phyloP scores from a whole-genome alignment of 2,888 invertebrate species.

The Ophonus ardosiacus region DNA sequence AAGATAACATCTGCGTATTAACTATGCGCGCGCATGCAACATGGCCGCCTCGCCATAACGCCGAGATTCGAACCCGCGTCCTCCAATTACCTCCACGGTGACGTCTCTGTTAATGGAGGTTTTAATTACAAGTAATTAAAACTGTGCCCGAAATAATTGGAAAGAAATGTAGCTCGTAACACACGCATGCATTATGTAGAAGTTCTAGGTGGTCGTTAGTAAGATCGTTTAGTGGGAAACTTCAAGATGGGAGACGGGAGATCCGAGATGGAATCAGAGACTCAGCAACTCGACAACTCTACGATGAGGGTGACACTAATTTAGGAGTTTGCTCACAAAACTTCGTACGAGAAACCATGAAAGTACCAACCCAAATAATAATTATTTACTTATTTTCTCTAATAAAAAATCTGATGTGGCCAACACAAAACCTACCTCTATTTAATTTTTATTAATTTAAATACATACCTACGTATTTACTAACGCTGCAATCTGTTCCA shows the following conservation, averaged over 20 bases:
- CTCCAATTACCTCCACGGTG: constrained; percentile 54
- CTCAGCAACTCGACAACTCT: not conserved
- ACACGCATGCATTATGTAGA: constrained; percentile 41
- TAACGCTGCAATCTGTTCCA: too few species aligned
- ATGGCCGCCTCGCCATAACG: constrained; percentile 4
- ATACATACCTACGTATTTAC: too few species aligned
- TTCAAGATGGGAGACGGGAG: constrained; percentile 17
- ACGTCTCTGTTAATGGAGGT: constrained; percentile 62
- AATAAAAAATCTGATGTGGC: too few species aligned
- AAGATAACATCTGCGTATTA: not conserved
- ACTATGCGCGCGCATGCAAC: constrained; percentile 18
- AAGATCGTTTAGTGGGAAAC: constrained; percentile 57
- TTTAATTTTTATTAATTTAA: too few species aligned
- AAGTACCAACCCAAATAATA: too few species aligned
- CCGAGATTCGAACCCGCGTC: not conserved
- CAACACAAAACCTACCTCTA: too few species aligned
- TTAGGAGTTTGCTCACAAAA: constrained; percentile 4
- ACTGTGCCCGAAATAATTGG: constrained; percentile 59
- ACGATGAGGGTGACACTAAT: constrained; percentile 13
- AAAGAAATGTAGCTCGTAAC: constrained; percentile 61
- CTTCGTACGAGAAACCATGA: too few species aligned
- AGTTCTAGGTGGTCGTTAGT: constrained; percentile 57
- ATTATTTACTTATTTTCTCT: too few species aligned
- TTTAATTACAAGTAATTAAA: constrained; percentile 62
- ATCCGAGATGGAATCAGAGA: constrained; percentile 43